Evolutionary conservation across 2,888 invertebrate species (phyloP).

Genomic region (Cephus pygmeus): DNA sequence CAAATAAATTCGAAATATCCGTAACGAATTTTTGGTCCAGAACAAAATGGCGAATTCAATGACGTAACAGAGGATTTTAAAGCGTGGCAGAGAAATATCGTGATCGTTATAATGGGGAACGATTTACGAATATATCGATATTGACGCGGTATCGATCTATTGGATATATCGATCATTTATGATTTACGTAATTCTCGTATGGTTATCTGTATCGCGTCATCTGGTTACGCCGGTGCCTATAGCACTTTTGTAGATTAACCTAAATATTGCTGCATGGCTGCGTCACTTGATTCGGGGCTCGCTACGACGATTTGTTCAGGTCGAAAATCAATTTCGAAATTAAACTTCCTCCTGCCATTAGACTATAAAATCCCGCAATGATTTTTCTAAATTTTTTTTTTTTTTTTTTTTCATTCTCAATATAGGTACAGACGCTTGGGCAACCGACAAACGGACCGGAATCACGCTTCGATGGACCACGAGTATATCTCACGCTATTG

Average conservation of each 20-base stretch:
- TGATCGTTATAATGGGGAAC: background rate
- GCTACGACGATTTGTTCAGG: background rate
- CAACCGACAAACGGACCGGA: conserved; percentile 29
- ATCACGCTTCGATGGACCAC: conserved; percentile 35
- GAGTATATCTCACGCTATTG: conserved; percentile 9
- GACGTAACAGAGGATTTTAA: background rate
- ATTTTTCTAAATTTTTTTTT: background rate
- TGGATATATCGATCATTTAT: too few species aligned
- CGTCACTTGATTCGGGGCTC: background rate
- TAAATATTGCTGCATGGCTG: background rate
- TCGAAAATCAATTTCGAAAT: background rate
- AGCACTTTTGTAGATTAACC: background rate
- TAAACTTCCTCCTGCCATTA: background rate
- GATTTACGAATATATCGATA: background rate
- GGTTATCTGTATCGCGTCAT: background rate
- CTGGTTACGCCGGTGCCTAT: background rate
- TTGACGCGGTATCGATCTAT: background rate
- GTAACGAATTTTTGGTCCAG: background rate
- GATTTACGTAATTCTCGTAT: background rate
- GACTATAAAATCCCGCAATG: background rate
- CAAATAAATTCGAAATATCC: background rate
- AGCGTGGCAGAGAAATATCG: background rate
- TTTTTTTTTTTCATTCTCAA: background rate
- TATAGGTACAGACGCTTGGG: conserved; percentile 6
- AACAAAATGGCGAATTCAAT: background rate